Conservation (phyloP, 2,888 invertebrate genomes). For the Stenoptilia bipunctidactyla region DNA sequence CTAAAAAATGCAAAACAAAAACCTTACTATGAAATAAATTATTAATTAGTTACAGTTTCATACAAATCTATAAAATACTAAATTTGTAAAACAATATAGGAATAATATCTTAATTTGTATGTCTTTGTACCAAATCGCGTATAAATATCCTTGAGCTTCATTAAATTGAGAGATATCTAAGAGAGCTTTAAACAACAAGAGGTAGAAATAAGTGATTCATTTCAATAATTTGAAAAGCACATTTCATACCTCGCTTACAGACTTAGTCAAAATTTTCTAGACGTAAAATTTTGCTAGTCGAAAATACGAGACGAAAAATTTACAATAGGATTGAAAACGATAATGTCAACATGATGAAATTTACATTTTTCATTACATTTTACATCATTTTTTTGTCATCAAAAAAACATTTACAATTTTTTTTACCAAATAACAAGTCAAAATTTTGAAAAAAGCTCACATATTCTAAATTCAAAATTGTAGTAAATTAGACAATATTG, state of each 20-base stretch:
- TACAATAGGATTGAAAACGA: no score
- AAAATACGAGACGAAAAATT: not conserved
- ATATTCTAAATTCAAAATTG: no score
- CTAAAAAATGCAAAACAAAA: slow-evolving; percentile 54
- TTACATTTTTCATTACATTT: no score
- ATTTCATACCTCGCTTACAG: slow-evolving; percentile 35
- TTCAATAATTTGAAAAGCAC: slow-evolving; percentile 48
- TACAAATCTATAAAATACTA: slow-evolving; percentile 24
- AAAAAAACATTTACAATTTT: not conserved
- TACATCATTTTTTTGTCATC: no score
- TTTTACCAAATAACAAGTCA: no score
- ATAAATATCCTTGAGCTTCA: slow-evolving; percentile 39
- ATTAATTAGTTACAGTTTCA: slow-evolving; percentile 34
- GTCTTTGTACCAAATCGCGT: slow-evolving; percentile 63
- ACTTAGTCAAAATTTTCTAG: slow-evolving; percentile 53
- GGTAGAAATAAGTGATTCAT: slow-evolving; percentile 41
- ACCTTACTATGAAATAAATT: slow-evolving; percentile 56
- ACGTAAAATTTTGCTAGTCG: slow-evolving; percentile 56
- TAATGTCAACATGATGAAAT: no score
- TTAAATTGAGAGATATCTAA: slow-evolving; percentile 27
- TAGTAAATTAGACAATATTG: no score
- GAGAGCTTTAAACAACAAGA: slow-evolving; percentile 33
- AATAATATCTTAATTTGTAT: slow-evolving; percentile 65
- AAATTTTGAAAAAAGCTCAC: no score
- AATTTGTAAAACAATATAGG: slow-evolving; percentile 51